Conservation (phyloP, 2,797 vertebrate genomes). For the Coranthus polyacanthus region DNA sequence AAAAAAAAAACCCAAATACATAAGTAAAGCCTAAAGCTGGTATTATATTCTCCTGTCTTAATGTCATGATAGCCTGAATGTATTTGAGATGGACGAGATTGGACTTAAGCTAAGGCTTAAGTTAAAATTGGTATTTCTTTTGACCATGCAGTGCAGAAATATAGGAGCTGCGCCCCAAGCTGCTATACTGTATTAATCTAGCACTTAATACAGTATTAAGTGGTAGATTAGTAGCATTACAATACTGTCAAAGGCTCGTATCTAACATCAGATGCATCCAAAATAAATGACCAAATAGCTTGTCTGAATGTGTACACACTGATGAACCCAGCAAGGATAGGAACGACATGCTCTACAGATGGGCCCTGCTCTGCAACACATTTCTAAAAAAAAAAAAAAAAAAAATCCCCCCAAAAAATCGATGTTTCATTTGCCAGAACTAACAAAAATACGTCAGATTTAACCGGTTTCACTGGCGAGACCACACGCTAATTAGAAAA, state of each 20-base stretch:
- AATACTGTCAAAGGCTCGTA: no score
- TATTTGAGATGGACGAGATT: no score
- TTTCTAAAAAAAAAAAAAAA: no score
- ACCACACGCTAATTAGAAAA: not conserved
- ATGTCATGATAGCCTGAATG: no score
- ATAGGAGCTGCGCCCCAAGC: not conserved
- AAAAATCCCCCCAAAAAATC: no score
- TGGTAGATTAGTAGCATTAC: no score
- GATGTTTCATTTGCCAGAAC: not conserved
- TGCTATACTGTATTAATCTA: not conserved
- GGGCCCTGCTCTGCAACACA: constrained; percentile 43
- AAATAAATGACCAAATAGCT: constrained; percentile 6
- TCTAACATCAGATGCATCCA: not conserved
- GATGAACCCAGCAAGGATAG: constrained; percentile 17
- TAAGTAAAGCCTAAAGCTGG: not conserved
- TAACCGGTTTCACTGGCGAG: not conserved
- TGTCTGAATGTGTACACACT: constrained; percentile 13
- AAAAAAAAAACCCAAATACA: constrained; percentile 19
- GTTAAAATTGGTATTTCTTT: not conserved
- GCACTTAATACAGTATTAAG: no score
- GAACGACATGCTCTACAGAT: not conserved
- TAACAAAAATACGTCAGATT: not conserved
- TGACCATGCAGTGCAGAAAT: no score
- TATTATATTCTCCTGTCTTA: no score
- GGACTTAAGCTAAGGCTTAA: not conserved